Base-by-base conservation (phyloP, 2,797 vertebrate genomes). In the Furcifer pardalis region DNA sequence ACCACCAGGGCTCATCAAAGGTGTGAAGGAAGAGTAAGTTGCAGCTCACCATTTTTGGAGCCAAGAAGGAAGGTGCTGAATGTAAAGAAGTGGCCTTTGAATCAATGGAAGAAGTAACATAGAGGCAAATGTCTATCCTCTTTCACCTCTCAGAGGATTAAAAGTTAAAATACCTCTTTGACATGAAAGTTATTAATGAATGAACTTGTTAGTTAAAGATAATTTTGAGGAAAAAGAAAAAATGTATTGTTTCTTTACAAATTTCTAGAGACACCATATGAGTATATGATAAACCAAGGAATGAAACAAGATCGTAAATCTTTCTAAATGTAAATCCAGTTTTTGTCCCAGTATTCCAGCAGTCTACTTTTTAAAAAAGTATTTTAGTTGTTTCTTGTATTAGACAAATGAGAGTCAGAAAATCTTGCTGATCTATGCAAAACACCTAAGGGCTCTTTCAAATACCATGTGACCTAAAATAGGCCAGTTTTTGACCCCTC, bases 91-190 rank as follows among this genome's bases (percentile, higher is more conserved):
- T 40, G 66, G 25, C 4, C 40, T 73, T 82, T 72, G 42, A 44
- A 5, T 32, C 52, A 62, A 46, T 82, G 40, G n/a, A 9, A 44
- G 49, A 78, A 30, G 25, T 27, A 63, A 42, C 4, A 62, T 44
- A 56, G 52, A 56, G 37, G 21, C 40, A 63, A 27, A 27, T 59
- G 66, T 69, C 37, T 56, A 8, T 69, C 52, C 52, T 30, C 15
- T 8, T 56, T 30, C 52, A 56, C 13, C 27, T 69, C 46, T 52
- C 46, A 69, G 32, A 19, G 49, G 65, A 80, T 80, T 69, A 69
- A 80, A 80, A 80, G 32, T 25, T 80, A 69, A 69, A 63, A 44
- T 65, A 79, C 46, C 65, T 60, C 42, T 44, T 65, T 79, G 40
- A 46, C 59, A 79, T n/a, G n/a, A 32, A 68, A 66, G 12, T 23